A percentile compares a stretch with the other conserved stretches of the same genome.
Conservation (phyloP, 1,140 invertebrate species). For the Chironomus tepperi region DNA sequence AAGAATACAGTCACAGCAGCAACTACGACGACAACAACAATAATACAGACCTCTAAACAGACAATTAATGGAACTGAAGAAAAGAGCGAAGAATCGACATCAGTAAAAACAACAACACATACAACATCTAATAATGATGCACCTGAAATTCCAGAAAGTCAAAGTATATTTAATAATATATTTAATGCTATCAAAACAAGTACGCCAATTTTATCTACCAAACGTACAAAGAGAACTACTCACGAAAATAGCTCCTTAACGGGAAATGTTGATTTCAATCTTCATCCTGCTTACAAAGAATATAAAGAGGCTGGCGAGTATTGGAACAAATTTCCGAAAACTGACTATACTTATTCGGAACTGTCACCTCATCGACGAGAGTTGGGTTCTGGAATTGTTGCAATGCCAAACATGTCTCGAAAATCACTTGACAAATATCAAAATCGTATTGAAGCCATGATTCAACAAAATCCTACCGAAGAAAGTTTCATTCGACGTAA, state of each 20-base stretch:
- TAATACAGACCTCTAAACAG: neutral
- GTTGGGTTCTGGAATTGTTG: slow-evolving; percentile 63
- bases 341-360: slow-evolving; percentile 70
- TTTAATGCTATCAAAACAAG: slow-evolving; percentile 3
- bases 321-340: slow-evolving; percentile 70
- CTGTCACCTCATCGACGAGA: slow-evolving; percentile 65
- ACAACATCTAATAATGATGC: neutral
- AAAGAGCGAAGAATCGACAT: neutral
- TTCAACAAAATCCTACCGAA: slow-evolving; percentile 33
- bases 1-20: neutral
- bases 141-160: slow-evolving; percentile 7
- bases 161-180: neutral
- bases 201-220: neutral
- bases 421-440: slow-evolving; percentile 43
- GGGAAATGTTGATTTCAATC: slow-evolving; percentile 32
- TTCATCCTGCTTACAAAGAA: slow-evolving; percentile 47
- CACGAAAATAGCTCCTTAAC: slow-evolving; percentile 29
- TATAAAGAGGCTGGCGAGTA: slow-evolving; percentile 55
- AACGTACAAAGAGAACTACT: neutral
- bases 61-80: neutral
- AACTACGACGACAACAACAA: neutral
- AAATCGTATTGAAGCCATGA: slow-evolving; percentile 36
- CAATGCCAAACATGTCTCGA: slow-evolving; percentile 75
- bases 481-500: slow-evolving; percentile 36
- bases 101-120: neutral